These are phyloP conservation scores for Steatocranus sp. DNA, from an alignment of 2,797 vertebrate genomes.

Conservation along the genomic window DNA sequence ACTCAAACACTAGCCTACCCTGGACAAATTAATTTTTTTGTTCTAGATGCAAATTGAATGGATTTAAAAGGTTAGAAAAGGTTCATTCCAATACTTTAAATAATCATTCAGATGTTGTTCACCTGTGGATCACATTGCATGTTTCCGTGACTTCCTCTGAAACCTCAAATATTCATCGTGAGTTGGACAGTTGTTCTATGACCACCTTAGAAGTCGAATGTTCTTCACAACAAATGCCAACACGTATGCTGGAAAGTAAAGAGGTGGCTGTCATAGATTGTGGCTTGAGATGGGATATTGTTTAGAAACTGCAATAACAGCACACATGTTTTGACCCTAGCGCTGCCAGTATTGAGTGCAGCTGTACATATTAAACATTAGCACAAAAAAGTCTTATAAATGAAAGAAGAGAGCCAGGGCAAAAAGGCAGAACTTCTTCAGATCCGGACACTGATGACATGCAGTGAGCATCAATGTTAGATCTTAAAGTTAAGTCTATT, in stretches of 20 bases:
- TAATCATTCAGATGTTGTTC: background rate
- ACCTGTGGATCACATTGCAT: background rate
- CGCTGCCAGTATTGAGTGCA: background rate
- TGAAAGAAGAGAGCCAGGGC: background rate
- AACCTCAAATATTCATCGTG: background rate
- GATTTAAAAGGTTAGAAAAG: background rate
- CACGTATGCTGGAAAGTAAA: background rate
- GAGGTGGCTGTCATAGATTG: background rate
- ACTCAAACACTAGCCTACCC: background rate
- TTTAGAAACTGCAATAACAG: background rate
- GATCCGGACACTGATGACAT: background rate
- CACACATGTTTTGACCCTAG: background rate
- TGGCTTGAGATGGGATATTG: background rate
- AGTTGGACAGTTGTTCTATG: background rate
- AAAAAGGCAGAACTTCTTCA: background rate
- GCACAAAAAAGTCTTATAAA: background rate
- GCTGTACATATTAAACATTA: background rate
- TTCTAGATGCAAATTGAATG: background rate
- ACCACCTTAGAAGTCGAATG: background rate
- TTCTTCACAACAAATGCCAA: background rate
- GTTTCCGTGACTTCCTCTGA: background rate
- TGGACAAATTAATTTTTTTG: background rate
- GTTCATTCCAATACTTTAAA: background rate
- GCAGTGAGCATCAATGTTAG: background rate
- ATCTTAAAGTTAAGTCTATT: background rate